Conservation (phyloP, 2,888 invertebrate genomes). For the Trissolcus japonicus region DNA sequence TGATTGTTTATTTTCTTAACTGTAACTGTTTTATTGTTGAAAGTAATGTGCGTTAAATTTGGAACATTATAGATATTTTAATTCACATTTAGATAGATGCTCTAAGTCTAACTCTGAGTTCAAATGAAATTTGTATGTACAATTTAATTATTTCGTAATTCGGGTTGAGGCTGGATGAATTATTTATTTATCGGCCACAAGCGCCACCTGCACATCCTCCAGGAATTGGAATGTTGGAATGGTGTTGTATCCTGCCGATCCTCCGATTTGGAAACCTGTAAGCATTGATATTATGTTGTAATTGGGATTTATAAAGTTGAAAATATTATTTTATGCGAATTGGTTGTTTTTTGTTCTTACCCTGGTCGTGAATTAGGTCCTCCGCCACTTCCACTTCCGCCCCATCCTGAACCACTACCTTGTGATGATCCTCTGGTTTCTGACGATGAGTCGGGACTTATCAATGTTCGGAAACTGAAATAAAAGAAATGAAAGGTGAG, state of each 20-base stretch:
- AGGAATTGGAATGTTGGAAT: constrained; percentile 22
- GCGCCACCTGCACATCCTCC: constrained; percentile 51
- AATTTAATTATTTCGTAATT: constrained; percentile 13
- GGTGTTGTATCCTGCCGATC: constrained; percentile 50
- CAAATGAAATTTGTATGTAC: not conserved
- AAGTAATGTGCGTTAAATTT: not conserved
- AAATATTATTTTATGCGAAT: not conserved
- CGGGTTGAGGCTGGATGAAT: not conserved
- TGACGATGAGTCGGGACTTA: constrained; percentile 56
- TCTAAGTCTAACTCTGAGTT: not conserved
- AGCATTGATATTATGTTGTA: constrained; percentile 5
- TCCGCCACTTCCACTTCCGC: constrained; percentile 16
- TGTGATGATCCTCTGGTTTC: constrained; percentile 5
- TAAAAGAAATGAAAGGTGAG: not conserved
- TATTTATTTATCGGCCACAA: constrained; percentile 42
- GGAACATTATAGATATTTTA: not conserved
- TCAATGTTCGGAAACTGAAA: constrained; percentile 65
- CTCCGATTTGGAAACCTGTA: constrained; percentile 45
- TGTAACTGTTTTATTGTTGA: too few species aligned
- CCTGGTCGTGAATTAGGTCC: constrained; percentile 25
- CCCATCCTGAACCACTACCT: constrained; percentile 15
- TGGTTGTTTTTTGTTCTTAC: constrained; percentile 8
- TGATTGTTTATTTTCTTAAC: too few species aligned
- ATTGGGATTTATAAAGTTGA: constrained; percentile 2
- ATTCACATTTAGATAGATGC: too few species aligned